Conservation (phyloP, 2,113 vertebrate genomes). For the Myanophis thanlyinensis region DNA sequence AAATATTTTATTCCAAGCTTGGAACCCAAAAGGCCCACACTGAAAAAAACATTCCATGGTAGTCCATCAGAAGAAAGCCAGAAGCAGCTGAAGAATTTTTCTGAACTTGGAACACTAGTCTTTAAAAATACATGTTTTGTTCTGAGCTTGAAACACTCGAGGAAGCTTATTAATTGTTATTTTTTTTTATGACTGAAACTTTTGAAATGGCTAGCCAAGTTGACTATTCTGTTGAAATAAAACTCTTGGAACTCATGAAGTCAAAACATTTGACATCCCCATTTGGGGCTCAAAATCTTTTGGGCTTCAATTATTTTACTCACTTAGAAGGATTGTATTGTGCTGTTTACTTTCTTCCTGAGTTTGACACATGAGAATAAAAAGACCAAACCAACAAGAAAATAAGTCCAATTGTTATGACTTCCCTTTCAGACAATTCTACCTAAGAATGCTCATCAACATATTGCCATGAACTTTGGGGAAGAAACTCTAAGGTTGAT, state of each 20-base stretch:
- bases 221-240: background rate
- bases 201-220: background rate
- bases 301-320: background rate
- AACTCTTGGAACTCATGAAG: background rate
- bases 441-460: background rate
- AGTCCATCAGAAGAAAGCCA: background rate
- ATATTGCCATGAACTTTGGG: background rate
- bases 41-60: background rate
- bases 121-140: background rate
- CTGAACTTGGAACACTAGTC: background rate
- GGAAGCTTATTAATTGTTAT: background rate
- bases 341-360: background rate
- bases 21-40: background rate
- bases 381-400: background rate
- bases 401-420: background rate
- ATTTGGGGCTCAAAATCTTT: background rate
- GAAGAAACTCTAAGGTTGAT: background rate
- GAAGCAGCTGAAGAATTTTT: background rate
- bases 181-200: background rate
- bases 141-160: background rate
- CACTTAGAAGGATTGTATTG: background rate
- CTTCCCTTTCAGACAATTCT: background rate
- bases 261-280: background rate
- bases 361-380: background rate
- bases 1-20: background rate